Conservation (phyloP, 2,888 invertebrate genomes). For the Aphidoletes aphidimyza region DNA sequence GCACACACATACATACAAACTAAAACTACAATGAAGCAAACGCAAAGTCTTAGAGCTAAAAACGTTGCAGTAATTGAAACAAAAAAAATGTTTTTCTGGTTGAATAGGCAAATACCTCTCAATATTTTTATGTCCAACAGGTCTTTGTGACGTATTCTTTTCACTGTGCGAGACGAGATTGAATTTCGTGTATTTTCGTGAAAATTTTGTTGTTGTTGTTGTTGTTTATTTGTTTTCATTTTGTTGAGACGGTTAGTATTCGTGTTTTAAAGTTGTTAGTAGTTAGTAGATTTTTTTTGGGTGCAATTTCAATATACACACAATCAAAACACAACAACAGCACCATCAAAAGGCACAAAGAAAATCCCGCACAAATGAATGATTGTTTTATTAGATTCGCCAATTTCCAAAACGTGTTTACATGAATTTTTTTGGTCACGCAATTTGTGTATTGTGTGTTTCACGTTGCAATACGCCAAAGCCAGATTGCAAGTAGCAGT, state of each 20-base stretch:
- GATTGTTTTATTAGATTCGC: slow-evolving; percentile 39
- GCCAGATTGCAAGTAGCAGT: too few species aligned
- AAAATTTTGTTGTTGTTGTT: too few species aligned
- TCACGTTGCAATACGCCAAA: background rate
- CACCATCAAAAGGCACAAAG: background rate
- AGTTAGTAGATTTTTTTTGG: slow-evolving; percentile 13
- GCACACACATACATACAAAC: too few species aligned
- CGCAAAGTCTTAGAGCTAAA: background rate
- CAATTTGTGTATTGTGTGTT: background rate
- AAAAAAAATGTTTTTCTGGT: background rate
- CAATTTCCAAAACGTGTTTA: slow-evolving; percentile 37
- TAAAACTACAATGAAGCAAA: slow-evolving; percentile 15
- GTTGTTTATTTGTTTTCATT: background rate
- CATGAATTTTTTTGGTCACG: slow-evolving; percentile 48
- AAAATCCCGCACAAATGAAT: background rate
- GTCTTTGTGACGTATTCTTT: slow-evolving; percentile 67
- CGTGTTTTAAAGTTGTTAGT: background rate
- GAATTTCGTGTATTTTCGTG: too few species aligned
- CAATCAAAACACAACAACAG: too few species aligned
- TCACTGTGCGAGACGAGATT: too few species aligned
- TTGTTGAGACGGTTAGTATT: background rate
- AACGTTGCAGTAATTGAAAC: background rate
- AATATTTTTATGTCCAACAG: slow-evolving; percentile 67
- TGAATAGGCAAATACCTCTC: slow-evolving; percentile 62
- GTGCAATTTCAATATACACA: background rate